These are phyloP conservation scores for Bhutanitis thaidina DNA, from an alignment of 2,888 invertebrate genomes.

Conservation along the genomic window DNA sequence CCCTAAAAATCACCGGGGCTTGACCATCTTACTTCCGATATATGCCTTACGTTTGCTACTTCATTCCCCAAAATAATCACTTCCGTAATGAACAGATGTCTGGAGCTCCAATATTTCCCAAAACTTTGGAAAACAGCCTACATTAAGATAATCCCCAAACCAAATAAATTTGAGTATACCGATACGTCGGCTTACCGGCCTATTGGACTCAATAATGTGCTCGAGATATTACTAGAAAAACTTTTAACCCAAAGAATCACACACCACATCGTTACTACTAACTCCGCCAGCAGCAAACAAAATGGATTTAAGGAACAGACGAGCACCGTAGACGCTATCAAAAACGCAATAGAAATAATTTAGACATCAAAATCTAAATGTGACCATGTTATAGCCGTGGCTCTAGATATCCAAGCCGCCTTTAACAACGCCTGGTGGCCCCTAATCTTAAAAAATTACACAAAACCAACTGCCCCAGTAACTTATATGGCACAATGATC, in stretches of 20 bases:
- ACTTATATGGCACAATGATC: neutral
- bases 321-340: neutral
- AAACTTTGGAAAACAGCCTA: too few species aligned
- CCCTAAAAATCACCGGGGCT: conserved; percentile 16
- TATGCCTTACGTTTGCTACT: too few species aligned
- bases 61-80: neutral
- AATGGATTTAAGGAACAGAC: neutral
- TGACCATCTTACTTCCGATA: neutral
- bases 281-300: too few species aligned
- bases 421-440: neutral
- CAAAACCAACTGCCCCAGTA: neutral
- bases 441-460: too few species aligned
- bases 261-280: too few species aligned
- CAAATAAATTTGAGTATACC: conserved; percentile 18
- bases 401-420: neutral
- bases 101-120: too few species aligned
- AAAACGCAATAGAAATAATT: neutral
- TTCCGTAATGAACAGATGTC: conserved; percentile 16
- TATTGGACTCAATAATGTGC: too few species aligned
- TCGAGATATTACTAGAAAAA: too few species aligned
- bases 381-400: neutral
- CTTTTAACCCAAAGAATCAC: too few species aligned
- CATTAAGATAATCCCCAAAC: too few species aligned
- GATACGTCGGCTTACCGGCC: conserved; percentile 13
- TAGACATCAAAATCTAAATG: neutral